Evolutionary conservation across 2,888 invertebrate species (phyloP).

Genomic region (Melangyna quadrimaculata): DNA sequence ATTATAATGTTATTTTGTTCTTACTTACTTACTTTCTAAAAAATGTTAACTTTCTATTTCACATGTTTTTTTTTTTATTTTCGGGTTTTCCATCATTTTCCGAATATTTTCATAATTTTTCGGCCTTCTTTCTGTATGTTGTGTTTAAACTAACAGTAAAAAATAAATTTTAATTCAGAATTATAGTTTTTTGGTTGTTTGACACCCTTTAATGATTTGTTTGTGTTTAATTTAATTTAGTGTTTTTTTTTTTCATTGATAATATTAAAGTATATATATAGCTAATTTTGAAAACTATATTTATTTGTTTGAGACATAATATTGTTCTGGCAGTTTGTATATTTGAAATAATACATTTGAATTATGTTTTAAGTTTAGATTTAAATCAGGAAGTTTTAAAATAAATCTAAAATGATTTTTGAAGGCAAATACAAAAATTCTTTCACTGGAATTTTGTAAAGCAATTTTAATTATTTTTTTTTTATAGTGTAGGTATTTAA

Average conservation of each 20-base stretch:
- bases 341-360: not conserved
- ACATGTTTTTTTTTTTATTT: slow-evolving; percentile 76
- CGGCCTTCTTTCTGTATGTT: slow-evolving; percentile 7
- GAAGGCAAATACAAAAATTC: not conserved
- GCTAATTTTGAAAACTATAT: slow-evolving; percentile 8
- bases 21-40: slow-evolving; percentile 76
- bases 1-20: slow-evolving; percentile 35
- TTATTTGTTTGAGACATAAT: slow-evolving; percentile 46
- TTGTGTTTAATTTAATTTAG: slow-evolving; percentile 6
- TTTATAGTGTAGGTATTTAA: too few species aligned
- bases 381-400: not conserved
- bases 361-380: not conserved
- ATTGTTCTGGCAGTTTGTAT: slow-evolving; percentile 67
- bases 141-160: not conserved
- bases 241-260: slow-evolving; percentile 2
- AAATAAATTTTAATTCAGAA: slow-evolving; percentile 22
- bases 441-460: too few species aligned
- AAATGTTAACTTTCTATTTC: slow-evolving; percentile 80
- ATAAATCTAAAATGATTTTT: not conserved
- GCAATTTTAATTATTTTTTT: too few species aligned
- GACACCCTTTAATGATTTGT: slow-evolving; percentile 19
- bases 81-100: slow-evolving; percentile 60
- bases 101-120: slow-evolving; percentile 34
- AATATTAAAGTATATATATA: slow-evolving; percentile 31
- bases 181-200: not conserved